Evolutionary conservation across 2,797 vertebrate species (phyloP), one percentile per base, ranked within the genome.

Genomic region (Ataeniobius toweri): DNA sequence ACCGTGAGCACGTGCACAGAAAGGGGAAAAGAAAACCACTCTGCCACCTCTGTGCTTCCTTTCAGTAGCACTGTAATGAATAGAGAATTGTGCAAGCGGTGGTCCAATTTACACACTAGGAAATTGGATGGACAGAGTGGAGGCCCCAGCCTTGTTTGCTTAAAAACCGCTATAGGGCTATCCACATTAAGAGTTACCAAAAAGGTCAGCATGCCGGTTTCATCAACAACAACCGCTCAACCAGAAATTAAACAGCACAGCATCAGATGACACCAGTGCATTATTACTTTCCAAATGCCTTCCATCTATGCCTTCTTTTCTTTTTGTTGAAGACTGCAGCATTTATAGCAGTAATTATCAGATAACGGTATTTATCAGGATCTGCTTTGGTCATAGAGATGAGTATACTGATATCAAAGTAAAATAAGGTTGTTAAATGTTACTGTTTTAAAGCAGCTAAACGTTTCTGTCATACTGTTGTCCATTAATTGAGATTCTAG

Each of bases 21-120:
- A 88, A 88, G 89, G 82, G 89, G 86, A 91, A 93, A 92, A 90
- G 89, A 91, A 94, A 95, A 94, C 95, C 92, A 89, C 93, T 95
- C 96, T 94, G 92, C 95, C 95, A 97, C 96, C 95, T 96, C 96
- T 96, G 87, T 96, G 95, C 96, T 98, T 98, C 96, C 94, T 97
- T 97, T 96, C 95, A 94, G 94, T 93, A 90, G 93, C 94, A 96
- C 95, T 94, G 94, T 99, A 99, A 98, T 98, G 97, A 98, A 97
- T 96, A 97, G 95, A 96, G 96, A 97, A 97, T 97, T 97, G 97
- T 97, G 94, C 94, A 93, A 96, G 96, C 96, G 93, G 95, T 95
- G 92, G 93, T 96, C 95, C 96, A 97, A 96, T 98, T 98, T 97
- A 96, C 95, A 95, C 95, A 92, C 95, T 96, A 95, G 95, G 95